Evolutionary conservation across 1,140 invertebrate species (phyloP), one percentile per base, ranked within the genome.

Genomic region (Cherax destructor): DNA sequence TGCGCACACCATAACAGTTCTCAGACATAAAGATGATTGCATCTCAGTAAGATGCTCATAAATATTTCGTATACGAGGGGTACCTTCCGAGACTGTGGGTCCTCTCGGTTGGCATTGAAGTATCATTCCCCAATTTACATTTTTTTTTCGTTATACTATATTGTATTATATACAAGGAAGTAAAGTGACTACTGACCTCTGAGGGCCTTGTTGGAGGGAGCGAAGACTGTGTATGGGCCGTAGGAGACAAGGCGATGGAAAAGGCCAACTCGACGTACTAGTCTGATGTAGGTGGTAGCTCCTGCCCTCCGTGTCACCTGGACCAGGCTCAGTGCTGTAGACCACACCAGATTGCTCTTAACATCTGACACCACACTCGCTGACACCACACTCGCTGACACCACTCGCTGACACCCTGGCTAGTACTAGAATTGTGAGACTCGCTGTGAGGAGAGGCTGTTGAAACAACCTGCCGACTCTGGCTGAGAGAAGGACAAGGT

Each of bases 161-260:
- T 65, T 18, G 18, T 5, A 65, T 65, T 65, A 18, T 5, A 21
- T 65, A 65, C 61, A 65, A 65, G 13, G 21, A 21, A 21, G 61
- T 41, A 41, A 41, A 41, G 0, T 41, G 30, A 21, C 13, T 18
- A 65, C 81, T 83, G 21, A 83, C 81, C 30, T 56, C 30, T 83
- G 81, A 83, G 59, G n/a, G 81, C 81, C 24, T 24, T 21, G 52
- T 83, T 83, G 81, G 81, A 83, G 56, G 81, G 81, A 24, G 81
- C 81, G 24, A 83, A 83, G 81, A 83, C n/a, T 3, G 81, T 83
- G 81, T 65, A 83, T 30, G 81, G 81, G 16, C 81, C 81, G 56
- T 65, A 83, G 52, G 81, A 83, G 52, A 83, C 81, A 18, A 83
- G 59, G 56, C 65, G 56, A 0, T 65, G 5, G 30, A 59, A 83